These are phyloP conservation scores for Rhogogaster chlorosoma DNA, from an alignment of 2,888 invertebrate species.

Conservation along the genomic window DNA sequence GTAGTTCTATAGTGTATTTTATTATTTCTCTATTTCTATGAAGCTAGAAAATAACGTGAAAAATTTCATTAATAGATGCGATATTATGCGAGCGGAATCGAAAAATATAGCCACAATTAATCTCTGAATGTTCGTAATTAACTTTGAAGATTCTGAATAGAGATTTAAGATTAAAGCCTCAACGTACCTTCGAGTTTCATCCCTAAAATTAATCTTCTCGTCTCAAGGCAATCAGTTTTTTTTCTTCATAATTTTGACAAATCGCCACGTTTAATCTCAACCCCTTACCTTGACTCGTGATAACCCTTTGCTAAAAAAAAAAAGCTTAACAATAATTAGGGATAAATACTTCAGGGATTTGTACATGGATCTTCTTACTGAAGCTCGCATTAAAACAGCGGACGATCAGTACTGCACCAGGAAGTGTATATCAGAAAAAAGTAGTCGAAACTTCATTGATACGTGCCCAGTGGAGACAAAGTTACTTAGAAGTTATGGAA, in stretches of 20 bases:
- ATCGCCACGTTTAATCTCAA: neutral
- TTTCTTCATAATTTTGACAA: slow-evolving; percentile 3
- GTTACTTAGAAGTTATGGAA: neutral
- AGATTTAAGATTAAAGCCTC: slow-evolving; percentile 5
- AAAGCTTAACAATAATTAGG: neutral
- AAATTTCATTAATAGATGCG: neutral
- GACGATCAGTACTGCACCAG: neutral
- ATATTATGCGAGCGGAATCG: neutral
- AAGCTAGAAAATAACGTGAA: neutral
- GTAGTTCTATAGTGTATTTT: neutral
- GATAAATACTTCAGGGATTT: neutral
- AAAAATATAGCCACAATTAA: neutral
- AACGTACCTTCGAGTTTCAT: neutral
- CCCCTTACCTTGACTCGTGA: neutral
- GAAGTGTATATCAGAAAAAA: neutral
- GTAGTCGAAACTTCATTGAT: neutral
- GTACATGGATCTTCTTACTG: neutral
- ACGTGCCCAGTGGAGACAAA: neutral
- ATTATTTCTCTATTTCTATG: neutral
- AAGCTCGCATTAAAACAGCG: neutral
- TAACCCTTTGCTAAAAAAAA: neutral
- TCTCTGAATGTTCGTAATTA: slow-evolving; percentile 5
- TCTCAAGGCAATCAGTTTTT: slow-evolving; percentile 2
- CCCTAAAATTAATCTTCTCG: neutral
- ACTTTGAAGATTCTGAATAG: slow-evolving; percentile 7